A percentile compares a stretch with the other conserved stretches of the same genome.
Evolutionary conservation across 2,888 invertebrate species (phyloP).

Genomic region (Therioaphis trifolii): DNA sequence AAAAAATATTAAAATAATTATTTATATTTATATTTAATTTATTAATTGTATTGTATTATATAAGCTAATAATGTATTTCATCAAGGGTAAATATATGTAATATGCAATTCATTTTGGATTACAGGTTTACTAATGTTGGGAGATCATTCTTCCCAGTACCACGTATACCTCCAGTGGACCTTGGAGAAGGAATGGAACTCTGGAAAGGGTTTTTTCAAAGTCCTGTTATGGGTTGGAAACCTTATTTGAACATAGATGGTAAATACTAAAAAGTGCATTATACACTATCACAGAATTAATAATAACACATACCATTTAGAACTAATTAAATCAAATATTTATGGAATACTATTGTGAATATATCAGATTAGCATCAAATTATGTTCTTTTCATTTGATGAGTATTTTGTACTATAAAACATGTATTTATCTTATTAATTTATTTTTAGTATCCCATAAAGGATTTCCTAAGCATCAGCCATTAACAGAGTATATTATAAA

Average conservation of each 20-base stretch:
- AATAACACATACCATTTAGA: too few species aligned
- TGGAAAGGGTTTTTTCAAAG: conserved; percentile 96
- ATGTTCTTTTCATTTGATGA: too few species aligned
- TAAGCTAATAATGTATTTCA: too few species aligned
- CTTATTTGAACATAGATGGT: conserved; percentile 90
- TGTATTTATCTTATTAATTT: background rate
- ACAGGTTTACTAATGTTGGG: conserved; percentile 73
- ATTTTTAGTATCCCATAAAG: conserved; percentile 79
- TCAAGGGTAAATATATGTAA: too few species aligned
- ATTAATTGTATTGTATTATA: too few species aligned
- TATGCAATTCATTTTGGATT: background rate
- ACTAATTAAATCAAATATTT: too few species aligned
- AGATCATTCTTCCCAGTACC: conserved; percentile 79
- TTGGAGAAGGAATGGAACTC: conserved; percentile 87
- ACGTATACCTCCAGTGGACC: conserved; percentile 70
- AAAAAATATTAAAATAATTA: too few species aligned
- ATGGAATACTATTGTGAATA: too few species aligned
- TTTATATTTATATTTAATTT: too few species aligned
- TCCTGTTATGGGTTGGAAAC: conserved; percentile 87
- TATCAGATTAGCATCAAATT: too few species aligned
- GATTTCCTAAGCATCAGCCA: conserved; percentile 75
- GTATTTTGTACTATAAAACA: background rate
- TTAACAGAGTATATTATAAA: conserved; percentile 67
- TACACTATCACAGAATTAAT: too few species aligned
- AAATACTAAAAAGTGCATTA: conserved; percentile 64